Evolutionary conservation across 2,888 invertebrate species (phyloP), one percentile per base, ranked within the genome.

Genomic region (Mythimna ferrago): DNA sequence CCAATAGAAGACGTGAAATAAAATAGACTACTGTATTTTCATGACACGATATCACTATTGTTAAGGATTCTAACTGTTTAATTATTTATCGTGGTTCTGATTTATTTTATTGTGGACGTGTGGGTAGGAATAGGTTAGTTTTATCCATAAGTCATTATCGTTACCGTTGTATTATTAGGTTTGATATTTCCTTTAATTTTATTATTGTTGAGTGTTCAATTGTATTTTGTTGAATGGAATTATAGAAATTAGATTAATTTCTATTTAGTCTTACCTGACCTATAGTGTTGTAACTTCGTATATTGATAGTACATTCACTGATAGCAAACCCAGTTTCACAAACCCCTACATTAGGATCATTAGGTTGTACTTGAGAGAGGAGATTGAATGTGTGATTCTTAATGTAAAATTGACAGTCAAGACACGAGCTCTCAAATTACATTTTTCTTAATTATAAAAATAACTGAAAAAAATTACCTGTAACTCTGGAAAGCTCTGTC

Each of bases 401-500:
- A 6, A 2, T 0, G 51, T n/a, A 35, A 21, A 35, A 6, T 38
- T 10, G 6, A 21, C 2, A 9, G n/a, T 32, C n/a, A 35, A 14
- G 6, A 14, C n/a, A 65, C 14, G 3, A 16, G 16, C 16, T 5
- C n/a, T 14, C 16, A 21, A 16, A 21, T 38, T 2, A 2, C 16
- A 41, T 26, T 26, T 14, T 21, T 3, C n/a, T 10, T 2, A 26
- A 11, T n/a, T 2, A 10, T 2, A 9, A 21, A 68, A 64, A 57
- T 35, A 60, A 61, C 11, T 11, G 2, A 0, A 26, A 35, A 35
- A 26, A 51, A 21, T 74, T 86, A 97, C 97, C 97, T 98, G 98
- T 79, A 99, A 97, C 92, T 99, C 99, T 35, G 99, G 98, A 93
- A 99, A 98, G 92, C 99, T 99, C 94, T 99, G 99, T 70, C 99